phyloP scores from a whole-genome alignment of 2,113 vertebrate species.

The Brachypodius melanocephalos region DNA sequence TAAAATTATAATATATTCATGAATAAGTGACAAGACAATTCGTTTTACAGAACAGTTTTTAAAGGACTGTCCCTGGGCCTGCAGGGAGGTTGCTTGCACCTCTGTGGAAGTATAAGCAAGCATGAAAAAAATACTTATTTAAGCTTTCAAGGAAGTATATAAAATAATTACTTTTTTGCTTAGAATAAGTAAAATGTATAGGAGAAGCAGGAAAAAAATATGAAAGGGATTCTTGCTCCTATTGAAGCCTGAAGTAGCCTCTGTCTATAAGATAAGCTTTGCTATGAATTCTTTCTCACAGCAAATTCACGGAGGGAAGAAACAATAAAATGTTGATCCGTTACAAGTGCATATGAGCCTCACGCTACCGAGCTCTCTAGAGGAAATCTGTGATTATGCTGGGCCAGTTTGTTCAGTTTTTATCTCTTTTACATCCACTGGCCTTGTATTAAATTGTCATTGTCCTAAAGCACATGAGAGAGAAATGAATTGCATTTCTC shows the following conservation, averaged over 20 bases:
- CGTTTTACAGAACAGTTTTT: slow-evolving; percentile 1
- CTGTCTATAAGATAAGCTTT: background rate
- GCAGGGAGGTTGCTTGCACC: background rate
- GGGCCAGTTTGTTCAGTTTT: slow-evolving; percentile 77
- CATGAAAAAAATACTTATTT: background rate
- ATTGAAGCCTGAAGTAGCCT: slow-evolving; percentile 25
- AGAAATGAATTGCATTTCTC: slow-evolving; percentile 87
- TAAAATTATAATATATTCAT: slow-evolving; percentile 20
- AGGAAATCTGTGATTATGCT: slow-evolving; percentile 76
- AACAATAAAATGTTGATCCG: slow-evolving; percentile 75
- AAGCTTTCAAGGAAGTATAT: background rate
- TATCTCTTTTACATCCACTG: slow-evolving; percentile 80
- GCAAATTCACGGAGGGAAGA: slow-evolving; percentile 57
- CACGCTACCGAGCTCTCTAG: slow-evolving; percentile 66
- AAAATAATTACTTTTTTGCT: slow-evolving; percentile 14
- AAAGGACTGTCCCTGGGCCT: slow-evolving; percentile 14
- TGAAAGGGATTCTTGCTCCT: background rate
- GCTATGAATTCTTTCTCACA: slow-evolving; percentile 35
- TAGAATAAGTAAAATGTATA: background rate
- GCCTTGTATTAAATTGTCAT: slow-evolving; percentile 88
- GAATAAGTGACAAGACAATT: background rate
- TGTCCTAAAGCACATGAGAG: slow-evolving; percentile 82
- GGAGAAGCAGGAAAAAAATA: background rate
- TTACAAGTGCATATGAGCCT: slow-evolving; percentile 61
- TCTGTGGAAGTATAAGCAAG: background rate